Evolutionary conservation across 2,113 vertebrate species (phyloP), one percentile per base, ranked within the genome.

Genomic region (Calypte anna): DNA sequence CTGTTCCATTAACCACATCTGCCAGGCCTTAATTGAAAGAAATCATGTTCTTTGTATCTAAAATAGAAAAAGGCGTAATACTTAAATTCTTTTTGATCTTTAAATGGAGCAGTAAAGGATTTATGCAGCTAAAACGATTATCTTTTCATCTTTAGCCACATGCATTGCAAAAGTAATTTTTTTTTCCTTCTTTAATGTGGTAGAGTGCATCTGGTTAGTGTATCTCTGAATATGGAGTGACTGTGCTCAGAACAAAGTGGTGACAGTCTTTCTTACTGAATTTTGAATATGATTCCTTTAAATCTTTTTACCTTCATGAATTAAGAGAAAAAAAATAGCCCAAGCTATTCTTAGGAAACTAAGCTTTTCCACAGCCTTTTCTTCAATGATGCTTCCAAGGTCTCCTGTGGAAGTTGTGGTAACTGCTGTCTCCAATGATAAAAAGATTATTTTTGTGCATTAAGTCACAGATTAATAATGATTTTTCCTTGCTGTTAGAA

Each of bases 1-100:
- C 62, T 43, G 51, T 92, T 87, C 53, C 70, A 91, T 94, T 94
- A 95, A 91, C 91, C 48, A 58, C 64, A 85, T 88, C 91, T 95
- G 86, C 75, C 74, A 57, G 68, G 28, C 58, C 86, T 85, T 93
- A 94, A 89, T 95, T 95, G 96, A 93, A 92, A 68, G 62, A 94
- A 92, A 94, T 90, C 59, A 13, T 85, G 57, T 72, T 90, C 69
- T 86, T 64, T 73, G 36, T 62, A 57, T 84, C 88, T 85, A 91
- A 64, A 96, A 93, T 59, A 64, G 75, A 80, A 88, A 90, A 73
- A 17, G 57, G 87, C 94, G 92, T 96, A 94, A 76, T 93, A 91
- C 70, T 82, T 78, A 79, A 96, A 88, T 90, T 92, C 66, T 86
- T 93, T 94, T 66, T 89, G 74, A 90, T 96, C 95, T 94, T 93